Evolutionary conservation across 2,797 vertebrate genomes (phyloP), one percentile per base, ranked within the genome.

Genomic region (Phataginus tricuspis): DNA sequence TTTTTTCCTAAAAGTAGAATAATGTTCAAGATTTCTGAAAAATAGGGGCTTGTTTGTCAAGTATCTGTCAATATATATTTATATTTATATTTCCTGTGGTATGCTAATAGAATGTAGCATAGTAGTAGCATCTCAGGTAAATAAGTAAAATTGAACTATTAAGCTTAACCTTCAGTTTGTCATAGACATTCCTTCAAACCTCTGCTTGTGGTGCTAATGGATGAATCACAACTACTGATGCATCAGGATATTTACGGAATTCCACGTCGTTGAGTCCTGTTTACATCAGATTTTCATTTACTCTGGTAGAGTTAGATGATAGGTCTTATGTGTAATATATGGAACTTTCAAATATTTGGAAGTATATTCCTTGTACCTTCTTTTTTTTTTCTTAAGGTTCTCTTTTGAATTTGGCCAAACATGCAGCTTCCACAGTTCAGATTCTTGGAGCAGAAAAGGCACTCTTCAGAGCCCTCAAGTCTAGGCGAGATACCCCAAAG

Each of bases 381-480:
- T 68, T 25, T 49, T 57, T n/a, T 96, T 88, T 45, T 98, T 49
- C 59, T 61, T 2, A 80, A 99, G 99, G 99, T 53, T 99, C 99
- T 42, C 99, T 99, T 59, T 97, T 99, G 98, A 99, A 99, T 98
- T 98, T 99, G 98, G 99, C 99, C 0, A 99, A 99, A 92, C 99
- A 99, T 91, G 99, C 99, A 0, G 99, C 99, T 57, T 99, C 99
- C 90, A 99, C 99, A 0, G 99, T 99, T 95, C 99, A 99, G 98
- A 99, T 99, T 96, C 98, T 99, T 21, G 99, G 99, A 31, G 99
- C 99, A 79, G 99, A 99, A 98, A 99, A 99, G 84, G 99, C 99
- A 51, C 99, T 99, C 18, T 99, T 99, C 91, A 99, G 99, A 97
- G 99, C 99, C 5, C 98, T 99, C 91, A 99, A 99, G 98, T 99